Percentiles rank a stretch among this genome's conserved stretches.
phyloP scores from a whole-genome alignment of 2,797 vertebrate genomes.

The Anomalospiza imberbis region DNA sequence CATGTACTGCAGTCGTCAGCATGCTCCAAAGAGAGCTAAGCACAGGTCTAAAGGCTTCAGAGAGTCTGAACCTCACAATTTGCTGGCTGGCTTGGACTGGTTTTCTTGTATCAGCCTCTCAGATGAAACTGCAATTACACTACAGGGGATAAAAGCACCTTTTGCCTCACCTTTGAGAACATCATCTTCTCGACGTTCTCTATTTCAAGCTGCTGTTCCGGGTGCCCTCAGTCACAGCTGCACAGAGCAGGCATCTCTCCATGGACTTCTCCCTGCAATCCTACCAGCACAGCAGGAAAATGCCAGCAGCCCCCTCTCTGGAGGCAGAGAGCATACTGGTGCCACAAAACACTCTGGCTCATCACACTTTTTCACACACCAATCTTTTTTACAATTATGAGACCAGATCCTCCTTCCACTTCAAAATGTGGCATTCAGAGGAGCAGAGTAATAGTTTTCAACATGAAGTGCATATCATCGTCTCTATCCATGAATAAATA shows the following conservation, averaged over 20 bases:
- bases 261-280: not conserved
- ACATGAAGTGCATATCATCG: not conserved
- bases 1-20: not conserved
- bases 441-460: not conserved
- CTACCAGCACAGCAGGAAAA: not conserved
- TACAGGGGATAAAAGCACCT: not conserved
- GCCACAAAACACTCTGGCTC: not conserved
- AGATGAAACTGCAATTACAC: not conserved
- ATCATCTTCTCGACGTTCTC: not conserved
- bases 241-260: not conserved
- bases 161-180: not conserved
- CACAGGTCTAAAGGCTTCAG: not conserved
- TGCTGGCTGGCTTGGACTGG: not conserved
- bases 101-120: not conserved
- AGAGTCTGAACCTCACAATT: not conserved
- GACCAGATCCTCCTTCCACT: not conserved
- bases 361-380: not conserved
- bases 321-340: not conserved
- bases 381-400: not conserved
- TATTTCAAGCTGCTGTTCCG: not conserved
- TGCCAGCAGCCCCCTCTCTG: not conserved
- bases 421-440: not conserved
- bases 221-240: not conserved
- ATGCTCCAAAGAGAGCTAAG: not conserved
- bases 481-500: not conserved